These are phyloP conservation scores for Monomorium pharaonis DNA, from an alignment of 1,140 invertebrate genomes.

Conservation along the genomic window DNA sequence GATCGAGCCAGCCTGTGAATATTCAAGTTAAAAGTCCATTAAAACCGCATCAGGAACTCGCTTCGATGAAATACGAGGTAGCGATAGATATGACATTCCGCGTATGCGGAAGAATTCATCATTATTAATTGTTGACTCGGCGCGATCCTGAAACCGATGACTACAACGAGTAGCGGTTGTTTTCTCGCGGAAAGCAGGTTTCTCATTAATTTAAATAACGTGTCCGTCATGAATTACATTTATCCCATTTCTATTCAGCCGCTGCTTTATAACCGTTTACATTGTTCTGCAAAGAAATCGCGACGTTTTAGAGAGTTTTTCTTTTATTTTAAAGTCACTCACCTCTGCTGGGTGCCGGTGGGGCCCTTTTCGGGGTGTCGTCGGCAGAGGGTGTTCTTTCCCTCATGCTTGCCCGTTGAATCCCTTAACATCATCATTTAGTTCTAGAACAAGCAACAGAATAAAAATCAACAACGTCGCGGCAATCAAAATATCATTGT, in stretches of 20 bases:
- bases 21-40: too few relatives aligned
- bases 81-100: background rate
- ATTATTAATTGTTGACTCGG: conserved; percentile 6
- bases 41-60: background rate
- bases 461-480: background rate
- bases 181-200: background rate
- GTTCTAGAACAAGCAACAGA: conserved; percentile 54
- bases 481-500: background rate
- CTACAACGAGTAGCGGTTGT: background rate
- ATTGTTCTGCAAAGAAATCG: background rate
- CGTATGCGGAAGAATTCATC: background rate
- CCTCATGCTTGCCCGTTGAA: conserved; percentile 81
- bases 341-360: conserved; percentile 83
- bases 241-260: background rate
- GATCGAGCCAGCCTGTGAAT: too few relatives aligned
- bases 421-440: conserved; percentile 80
- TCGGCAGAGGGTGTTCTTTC: conserved; percentile 84
- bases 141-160: background rate
- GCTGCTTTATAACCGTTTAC: background rate
- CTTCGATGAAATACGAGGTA: conserved; percentile 1
- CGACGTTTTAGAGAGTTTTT: background rate
- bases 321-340: conserved; percentile 70
- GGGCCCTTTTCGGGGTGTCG: conserved; percentile 84
- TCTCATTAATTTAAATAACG: background rate
- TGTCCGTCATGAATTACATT: background rate